Evolutionary conservation across 2,888 invertebrate genomes (phyloP), one percentile per base, ranked within the genome.

Genomic region (Metopia argyrocephala): DNA sequence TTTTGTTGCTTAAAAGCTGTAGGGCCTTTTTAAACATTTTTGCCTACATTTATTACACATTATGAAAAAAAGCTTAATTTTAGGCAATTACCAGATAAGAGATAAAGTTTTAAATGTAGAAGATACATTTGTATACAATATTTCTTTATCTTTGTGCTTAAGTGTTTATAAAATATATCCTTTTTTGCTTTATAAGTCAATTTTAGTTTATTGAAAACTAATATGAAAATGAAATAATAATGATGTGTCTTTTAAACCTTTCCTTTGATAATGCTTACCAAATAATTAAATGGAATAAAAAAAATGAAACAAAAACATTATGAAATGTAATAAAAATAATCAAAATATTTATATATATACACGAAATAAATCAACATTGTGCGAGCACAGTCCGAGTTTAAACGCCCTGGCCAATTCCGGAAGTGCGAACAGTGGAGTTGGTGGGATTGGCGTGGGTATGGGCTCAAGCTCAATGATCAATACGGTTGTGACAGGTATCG

Each of bases 401-500:
- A 76, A 66, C 56, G 48, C 62, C 23, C 68, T 82, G 61, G 50
- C 69, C 7, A 83, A 70, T 68, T 23, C 82, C 66, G 82, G 84
- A 73, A 65, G 68, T 82, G 61, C 76, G 64, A 31, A 73, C 83
- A 59, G 76, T 46, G 80, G 78, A 21, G 65, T 71, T 21, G 73
- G 80, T 21, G 68, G 70, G 52, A 78, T 80, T 61, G 83, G 82
- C 75, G 64, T 76, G 52, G 85, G 83, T 62, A 66, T 84, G 66
- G 80, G 84, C 73, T 79, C 82, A n/a, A 83, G 73, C 71, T 87
- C 78, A 83, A 86, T 90, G 85, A 83, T 88, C 50, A 85, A 87
- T 76, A 85, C 89, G 65, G 85, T 85, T 83, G 84, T 85, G 84
- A 79, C 88, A 91, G 92, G 90, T 27, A 86, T 87, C 69, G 85